These are phyloP conservation scores for Leiothrix lutea DNA, from an alignment of 2,113 vertebrate species.

Conservation along the genomic window DNA sequence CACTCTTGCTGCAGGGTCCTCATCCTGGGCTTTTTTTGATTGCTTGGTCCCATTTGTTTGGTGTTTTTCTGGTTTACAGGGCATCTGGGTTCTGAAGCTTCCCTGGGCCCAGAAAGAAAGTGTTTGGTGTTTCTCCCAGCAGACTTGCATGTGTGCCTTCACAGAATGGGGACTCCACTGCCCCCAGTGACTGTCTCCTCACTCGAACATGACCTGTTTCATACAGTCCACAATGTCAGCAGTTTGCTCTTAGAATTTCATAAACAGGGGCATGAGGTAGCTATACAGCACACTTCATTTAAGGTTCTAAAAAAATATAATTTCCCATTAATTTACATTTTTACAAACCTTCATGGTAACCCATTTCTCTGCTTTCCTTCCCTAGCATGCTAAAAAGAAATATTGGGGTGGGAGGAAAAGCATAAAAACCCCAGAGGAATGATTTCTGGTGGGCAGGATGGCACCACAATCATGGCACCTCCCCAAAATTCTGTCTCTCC, in stretches of 20 bases:
- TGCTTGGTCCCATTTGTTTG: background rate
- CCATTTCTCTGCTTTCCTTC: background rate
- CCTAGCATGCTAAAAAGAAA: background rate
- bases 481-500: background rate
- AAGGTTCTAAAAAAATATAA: background rate
- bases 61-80: background rate
- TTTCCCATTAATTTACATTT: background rate
- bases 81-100: background rate
- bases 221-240: background rate
- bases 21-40: background rate
- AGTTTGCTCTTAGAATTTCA: background rate
- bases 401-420: accelerated
- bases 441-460: background rate
- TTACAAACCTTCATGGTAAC: accelerated
- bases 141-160: background rate
- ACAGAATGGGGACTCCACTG: background rate
- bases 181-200: background rate
- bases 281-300: background rate
- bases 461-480: background rate
- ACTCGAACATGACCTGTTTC: background rate
- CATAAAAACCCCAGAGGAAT: background rate
- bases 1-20: background rate
- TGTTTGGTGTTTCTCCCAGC: background rate
- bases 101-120: background rate
- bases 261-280: background rate